Evolutionary conservation across 2,888 invertebrate species (phyloP).

Genomic region (Diaperis boleti): DNA sequence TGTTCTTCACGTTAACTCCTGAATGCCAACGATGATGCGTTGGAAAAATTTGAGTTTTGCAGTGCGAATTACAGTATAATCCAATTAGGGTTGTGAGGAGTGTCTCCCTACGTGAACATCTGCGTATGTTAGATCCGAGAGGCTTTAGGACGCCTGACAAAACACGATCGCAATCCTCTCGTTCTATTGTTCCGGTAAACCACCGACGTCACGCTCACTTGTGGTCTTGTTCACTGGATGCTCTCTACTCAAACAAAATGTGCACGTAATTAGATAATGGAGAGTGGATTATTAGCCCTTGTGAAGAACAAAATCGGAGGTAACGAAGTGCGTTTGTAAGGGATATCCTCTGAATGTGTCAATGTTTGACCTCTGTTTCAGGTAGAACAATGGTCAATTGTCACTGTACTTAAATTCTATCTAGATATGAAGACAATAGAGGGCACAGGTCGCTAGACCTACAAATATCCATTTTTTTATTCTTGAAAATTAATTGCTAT

Average conservation of each 20-base stretch:
- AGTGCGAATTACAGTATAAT: slow-evolving; percentile 17
- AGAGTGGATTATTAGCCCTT: slow-evolving; percentile 5
- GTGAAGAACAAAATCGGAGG: neutral
- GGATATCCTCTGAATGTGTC: too few species aligned
- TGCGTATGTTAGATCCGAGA: slow-evolving; percentile 35
- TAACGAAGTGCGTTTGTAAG: too few species aligned
- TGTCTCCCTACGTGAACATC: slow-evolving; percentile 37
- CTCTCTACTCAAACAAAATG: slow-evolving; percentile 15
- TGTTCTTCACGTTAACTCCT: neutral
- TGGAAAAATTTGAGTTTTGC: neutral
- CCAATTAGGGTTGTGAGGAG: slow-evolving; percentile 32
- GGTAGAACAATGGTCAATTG: too few species aligned
- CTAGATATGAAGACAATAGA: too few species aligned
- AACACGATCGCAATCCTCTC: slow-evolving; percentile 36
- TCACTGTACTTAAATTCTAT: too few species aligned
- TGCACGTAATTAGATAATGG: slow-evolving; percentile 16
- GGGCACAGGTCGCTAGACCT: too few species aligned
- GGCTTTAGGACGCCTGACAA: slow-evolving; percentile 34
- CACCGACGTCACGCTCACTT: slow-evolving; percentile 38
- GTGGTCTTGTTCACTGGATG: slow-evolving; percentile 17
- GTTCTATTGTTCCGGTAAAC: slow-evolving; percentile 38
- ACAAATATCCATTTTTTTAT: too few species aligned
- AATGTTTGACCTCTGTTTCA: too few species aligned
- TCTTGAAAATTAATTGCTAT: too few species aligned
- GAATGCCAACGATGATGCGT: slow-evolving; percentile 4